Base-by-base conservation (phyloP, 2,113 vertebrate genomes). In the Sceloporus undulatus region DNA sequence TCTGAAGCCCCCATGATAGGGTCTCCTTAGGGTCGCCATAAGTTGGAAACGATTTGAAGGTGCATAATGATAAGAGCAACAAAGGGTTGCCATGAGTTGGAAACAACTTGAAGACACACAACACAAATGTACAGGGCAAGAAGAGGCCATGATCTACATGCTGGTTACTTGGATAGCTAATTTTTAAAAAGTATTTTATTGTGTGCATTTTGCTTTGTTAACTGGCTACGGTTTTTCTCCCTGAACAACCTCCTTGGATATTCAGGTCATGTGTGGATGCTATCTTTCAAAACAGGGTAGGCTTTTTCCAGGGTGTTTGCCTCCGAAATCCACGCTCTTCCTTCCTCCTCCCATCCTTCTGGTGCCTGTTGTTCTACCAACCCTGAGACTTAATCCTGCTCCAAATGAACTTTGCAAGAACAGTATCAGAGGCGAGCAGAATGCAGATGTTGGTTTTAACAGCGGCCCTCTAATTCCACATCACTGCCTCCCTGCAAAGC, bases 261-360 rank as follows among this genome's bases (percentile, higher is more conserved):
- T 84, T 84, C 92, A 83, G 93, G 86, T 88, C 48, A 5, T 0
- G 52, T 52, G 2, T 5, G 0, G 78, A 25, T 71, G 94, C 66
- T 82, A 3, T 0, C 0, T 1, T 85, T 85, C 59, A 65, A 78
- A 90, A 27, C 0, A 56, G 91, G 59, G 71, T 29, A 54, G 80
- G 73, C 10, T 66, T 85, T 59, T 16, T 80, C 54, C 56, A 29
- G 66, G 19, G 66, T 59, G 27, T 73, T 81, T 81, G 79, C 38
- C 80, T 88, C 5, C 29, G 48, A 68, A 78, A 56, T 78, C 42
- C 40, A 70, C 62, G 7, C 73, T 76, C 71, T 75, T 19, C 1
- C 40, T 34, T 34, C n/a, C 11, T 1, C 38, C 38, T 29, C 29
- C 21, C 70, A 7, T 7, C 23, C 8, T n/a, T 75, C 25, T 16